These are phyloP conservation scores for Cataglyphis altisquamis DNA, from an alignment of 2,888 invertebrate genomes.

Conservation along the genomic window DNA sequence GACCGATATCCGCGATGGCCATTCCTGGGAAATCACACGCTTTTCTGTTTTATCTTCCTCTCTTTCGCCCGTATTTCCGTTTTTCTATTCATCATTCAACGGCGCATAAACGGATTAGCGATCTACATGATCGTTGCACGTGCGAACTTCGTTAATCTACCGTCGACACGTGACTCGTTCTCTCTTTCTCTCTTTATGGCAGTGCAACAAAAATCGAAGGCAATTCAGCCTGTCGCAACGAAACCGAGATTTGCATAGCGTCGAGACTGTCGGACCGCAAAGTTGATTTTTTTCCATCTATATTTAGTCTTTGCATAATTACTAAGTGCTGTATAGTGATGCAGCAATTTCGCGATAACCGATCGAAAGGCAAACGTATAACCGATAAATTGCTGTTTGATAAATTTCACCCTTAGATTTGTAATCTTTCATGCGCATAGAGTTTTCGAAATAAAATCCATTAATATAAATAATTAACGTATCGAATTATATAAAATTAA, in stretches of 20 bases:
- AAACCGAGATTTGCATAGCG: conserved; percentile 23
- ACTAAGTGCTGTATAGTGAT: not conserved
- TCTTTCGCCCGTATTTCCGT: not conserved
- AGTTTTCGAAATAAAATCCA: not conserved
- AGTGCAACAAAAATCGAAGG: not conserved
- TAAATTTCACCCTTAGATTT: not conserved
- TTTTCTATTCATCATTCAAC: not conserved
- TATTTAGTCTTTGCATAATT: not conserved
- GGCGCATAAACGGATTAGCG: not conserved
- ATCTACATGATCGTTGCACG: conserved; percentile 8
- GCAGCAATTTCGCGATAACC: not conserved
- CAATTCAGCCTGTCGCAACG: not conserved
- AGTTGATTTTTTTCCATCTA: not conserved
- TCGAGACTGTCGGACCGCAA: not conserved
- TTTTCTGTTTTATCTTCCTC: conserved; percentile 14
- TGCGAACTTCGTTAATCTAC: conserved; percentile 10
- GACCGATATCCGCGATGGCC: conserved; percentile 22
- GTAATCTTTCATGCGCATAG: not conserved
- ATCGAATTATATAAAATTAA: not conserved
- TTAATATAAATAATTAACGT: not conserved
- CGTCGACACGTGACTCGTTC: conserved; percentile 8
- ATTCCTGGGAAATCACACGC: conserved; percentile 59
- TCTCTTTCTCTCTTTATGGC: not conserved
- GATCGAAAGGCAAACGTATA: not conserved
- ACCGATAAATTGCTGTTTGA: not conserved